Evolutionary conservation across 1,140 invertebrate genomes (phyloP).

Genomic region (Eumaeus atala): DNA sequence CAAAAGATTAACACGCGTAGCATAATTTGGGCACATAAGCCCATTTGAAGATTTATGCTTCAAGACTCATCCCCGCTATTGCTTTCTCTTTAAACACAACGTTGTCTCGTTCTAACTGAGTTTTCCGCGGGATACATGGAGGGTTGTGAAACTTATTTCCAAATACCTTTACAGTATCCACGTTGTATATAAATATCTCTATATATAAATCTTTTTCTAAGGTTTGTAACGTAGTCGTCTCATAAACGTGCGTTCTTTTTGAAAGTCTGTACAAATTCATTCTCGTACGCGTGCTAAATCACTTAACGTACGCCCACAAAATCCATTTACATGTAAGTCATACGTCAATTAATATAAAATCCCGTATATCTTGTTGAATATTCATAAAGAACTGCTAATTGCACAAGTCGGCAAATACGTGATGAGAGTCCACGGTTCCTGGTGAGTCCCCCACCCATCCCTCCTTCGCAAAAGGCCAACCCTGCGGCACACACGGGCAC

Average conservation of each 20-base stretch:
- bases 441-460: constrained; percentile 37
- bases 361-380: constrained; percentile 62
- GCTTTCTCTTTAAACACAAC: constrained; percentile 64
- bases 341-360: constrained; percentile 68
- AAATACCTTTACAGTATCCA: constrained; percentile 15
- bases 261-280: neutral
- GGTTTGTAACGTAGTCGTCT: too few relatives aligned
- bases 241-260: neutral
- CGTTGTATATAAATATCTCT: neutral
- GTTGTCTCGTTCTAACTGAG: constrained; percentile 58
- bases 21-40: constrained; percentile 19
- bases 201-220: too few relatives aligned
- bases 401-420: constrained; percentile 68
- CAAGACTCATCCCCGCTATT: constrained; percentile 60
- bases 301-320: constrained; percentile 31
- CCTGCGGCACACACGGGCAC: constrained; percentile 43
- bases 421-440: constrained; percentile 48
- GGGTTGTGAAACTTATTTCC: constrained; percentile 13
- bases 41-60: constrained; percentile 22
- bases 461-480: constrained; percentile 63
- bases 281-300: constrained; percentile 10
- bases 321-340: constrained; percentile 39
- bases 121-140: constrained; percentile 50
- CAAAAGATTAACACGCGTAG: constrained; percentile 18
- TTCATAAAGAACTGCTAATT: constrained; percentile 73